phyloP scores from a whole-genome alignment of 2,888 invertebrate species.

The Anarsia innoxiella region DNA sequence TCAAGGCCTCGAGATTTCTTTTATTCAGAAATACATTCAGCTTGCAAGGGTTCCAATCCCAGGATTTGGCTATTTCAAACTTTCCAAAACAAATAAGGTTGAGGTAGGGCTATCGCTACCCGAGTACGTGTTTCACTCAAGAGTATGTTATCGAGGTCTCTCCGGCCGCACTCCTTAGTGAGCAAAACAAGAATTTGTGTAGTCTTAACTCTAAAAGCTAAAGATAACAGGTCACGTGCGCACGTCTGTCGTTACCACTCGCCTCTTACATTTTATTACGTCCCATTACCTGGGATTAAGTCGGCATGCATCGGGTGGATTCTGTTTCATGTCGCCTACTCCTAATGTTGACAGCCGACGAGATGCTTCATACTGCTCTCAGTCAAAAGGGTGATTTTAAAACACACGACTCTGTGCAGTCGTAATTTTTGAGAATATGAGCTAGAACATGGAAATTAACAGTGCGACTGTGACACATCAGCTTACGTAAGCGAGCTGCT shows the following conservation, averaged over 20 bases:
- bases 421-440: background rate
- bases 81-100: slow-evolving; percentile 1
- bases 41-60: background rate
- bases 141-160: too few relatives aligned
- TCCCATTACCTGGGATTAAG: slow-evolving; percentile 68
- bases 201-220: slow-evolving; percentile 42
- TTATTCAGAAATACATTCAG: background rate
- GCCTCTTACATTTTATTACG: slow-evolving; percentile 70
- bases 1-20: background rate
- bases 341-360: slow-evolving; percentile 43
- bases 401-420: background rate
- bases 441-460: too few relatives aligned
- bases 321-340: slow-evolving; percentile 51
- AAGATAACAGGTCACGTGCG: slow-evolving; percentile 65
- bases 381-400: background rate
- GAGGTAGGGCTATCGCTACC: background rate
- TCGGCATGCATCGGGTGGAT: slow-evolving; percentile 54
- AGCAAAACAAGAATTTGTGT: slow-evolving; percentile 45
- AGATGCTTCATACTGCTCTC: slow-evolving; percentile 33
- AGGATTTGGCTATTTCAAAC: background rate
- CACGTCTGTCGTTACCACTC: slow-evolving; percentile 64
- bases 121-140: too few relatives aligned
- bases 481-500: too few relatives aligned
- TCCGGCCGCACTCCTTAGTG: slow-evolving; percentile 22
- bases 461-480: too few relatives aligned